Evolutionary conservation across 2,797 vertebrate genomes (phyloP).

Genomic region (Euthynnus affinis): DNA sequence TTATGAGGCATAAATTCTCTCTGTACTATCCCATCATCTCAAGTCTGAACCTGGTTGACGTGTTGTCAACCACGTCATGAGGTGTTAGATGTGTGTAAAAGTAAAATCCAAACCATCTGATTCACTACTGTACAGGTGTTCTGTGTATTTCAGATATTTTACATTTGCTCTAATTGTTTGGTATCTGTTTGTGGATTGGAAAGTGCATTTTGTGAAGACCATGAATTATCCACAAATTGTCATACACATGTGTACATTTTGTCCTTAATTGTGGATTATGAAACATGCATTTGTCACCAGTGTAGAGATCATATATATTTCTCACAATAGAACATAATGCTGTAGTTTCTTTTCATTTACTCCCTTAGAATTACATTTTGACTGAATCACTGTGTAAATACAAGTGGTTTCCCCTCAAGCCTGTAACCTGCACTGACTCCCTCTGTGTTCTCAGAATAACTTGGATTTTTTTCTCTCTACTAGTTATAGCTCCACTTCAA

Average conservation of each 20-base stretch:
- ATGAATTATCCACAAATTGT: neutral
- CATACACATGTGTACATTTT: neutral
- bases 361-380: neutral
- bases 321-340: neutral
- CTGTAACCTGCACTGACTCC: constrained; percentile 5
- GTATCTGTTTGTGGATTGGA: neutral
- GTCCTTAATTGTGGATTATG: neutral
- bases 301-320: neutral
- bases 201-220: neutral
- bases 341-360: neutral
- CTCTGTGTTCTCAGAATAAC: neutral
- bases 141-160: no score
- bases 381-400: constrained; percentile 20
- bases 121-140: neutral
- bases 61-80: neutral
- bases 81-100: no score
- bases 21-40: no score
- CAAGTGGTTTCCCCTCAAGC: neutral
- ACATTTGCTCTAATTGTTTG: no score
- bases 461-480: neutral
- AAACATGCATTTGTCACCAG: neutral
- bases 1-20: no score
- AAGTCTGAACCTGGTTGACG: neutral
- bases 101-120: no score
- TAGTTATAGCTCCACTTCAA: constrained; percentile 5